Evolutionary conservation across 2,888 invertebrate species (phyloP).

Genomic region (Ommatoiulus sabulosus): DNA sequence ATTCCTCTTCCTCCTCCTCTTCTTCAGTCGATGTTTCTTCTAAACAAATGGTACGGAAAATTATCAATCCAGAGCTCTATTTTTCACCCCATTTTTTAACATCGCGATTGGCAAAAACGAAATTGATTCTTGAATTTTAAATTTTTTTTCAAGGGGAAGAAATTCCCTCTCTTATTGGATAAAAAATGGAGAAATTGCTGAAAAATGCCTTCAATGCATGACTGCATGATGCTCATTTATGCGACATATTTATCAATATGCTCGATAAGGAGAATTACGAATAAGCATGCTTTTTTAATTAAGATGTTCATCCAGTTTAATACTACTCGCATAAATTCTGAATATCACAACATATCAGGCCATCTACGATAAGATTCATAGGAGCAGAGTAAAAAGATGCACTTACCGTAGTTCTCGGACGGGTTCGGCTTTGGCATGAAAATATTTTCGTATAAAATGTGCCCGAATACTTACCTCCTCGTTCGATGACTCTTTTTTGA

Average conservation of each 20-base stretch:
- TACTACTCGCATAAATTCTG: not conserved
- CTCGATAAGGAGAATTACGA: not conserved
- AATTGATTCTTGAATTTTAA: not conserved
- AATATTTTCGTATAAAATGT: not conserved
- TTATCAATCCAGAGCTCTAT: not conserved
- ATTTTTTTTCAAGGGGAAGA: not conserved
- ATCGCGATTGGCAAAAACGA: not conserved
- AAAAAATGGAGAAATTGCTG: not conserved
- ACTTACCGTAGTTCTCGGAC: not conserved
- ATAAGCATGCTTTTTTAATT: not conserved
- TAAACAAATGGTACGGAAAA: not conserved
- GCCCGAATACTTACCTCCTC: not conserved
- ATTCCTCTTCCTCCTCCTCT: slow-evolving; percentile 19
- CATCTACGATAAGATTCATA: not conserved
- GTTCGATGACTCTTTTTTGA: not conserved
- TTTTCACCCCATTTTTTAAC: not conserved
- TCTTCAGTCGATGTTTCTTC: not conserved
- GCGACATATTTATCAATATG: slow-evolving; percentile 6
- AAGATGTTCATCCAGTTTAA: not conserved
- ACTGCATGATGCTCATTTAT: not conserved
- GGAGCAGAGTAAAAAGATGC: not conserved
- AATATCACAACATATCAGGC: slow-evolving; percentile 8
- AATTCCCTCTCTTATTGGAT: no score
- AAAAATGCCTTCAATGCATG: not conserved
- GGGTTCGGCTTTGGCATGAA: not conserved